Conservation (phyloP, 2,888 invertebrate species). For the Drosophila silvestris region DNA sequence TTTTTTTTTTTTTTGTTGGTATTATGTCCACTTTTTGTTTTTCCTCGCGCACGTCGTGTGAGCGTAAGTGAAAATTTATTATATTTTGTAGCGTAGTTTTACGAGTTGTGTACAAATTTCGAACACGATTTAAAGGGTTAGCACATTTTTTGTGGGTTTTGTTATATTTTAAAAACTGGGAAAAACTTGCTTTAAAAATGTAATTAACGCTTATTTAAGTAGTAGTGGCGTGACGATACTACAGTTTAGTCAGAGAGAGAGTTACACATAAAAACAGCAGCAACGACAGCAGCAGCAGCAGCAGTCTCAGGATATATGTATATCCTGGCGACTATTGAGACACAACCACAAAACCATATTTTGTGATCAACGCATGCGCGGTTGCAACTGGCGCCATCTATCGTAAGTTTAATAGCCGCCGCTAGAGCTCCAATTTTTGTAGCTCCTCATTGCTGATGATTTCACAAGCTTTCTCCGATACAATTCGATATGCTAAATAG, state of each 20-base stretch:
- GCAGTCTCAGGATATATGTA: conserved; percentile 43
- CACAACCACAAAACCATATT: conserved; percentile 16
- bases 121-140: conserved; percentile 10
- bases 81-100: not conserved
- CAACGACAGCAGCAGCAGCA: conserved; percentile 34
- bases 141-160: conserved; percentile 11
- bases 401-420: not conserved
- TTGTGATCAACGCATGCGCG: conserved; percentile 41
- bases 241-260: conserved; percentile 55
- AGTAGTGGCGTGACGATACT: conserved; percentile 58
- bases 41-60: conserved; percentile 6
- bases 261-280: conserved; percentile 61
- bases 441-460: conserved; percentile 61
- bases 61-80: conserved; percentile 18
- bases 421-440: conserved; percentile 48
- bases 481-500: conserved; percentile 56
- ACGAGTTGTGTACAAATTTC: conserved; percentile 7
- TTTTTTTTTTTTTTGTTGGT: conserved; percentile 18
- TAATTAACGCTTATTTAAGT: conserved; percentile 29
- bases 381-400: conserved; percentile 46
- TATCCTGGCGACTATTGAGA: conserved; percentile 36
- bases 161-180: conserved; percentile 28
- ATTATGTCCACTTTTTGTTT: conserved; percentile 36
- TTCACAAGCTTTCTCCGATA: conserved; percentile 65
- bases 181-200: conserved; percentile 40